Evolutionary conservation across 2,797 vertebrate genomes (phyloP), one percentile per base, ranked within the genome.

Genomic region (Fundulus diaphanus): DNA sequence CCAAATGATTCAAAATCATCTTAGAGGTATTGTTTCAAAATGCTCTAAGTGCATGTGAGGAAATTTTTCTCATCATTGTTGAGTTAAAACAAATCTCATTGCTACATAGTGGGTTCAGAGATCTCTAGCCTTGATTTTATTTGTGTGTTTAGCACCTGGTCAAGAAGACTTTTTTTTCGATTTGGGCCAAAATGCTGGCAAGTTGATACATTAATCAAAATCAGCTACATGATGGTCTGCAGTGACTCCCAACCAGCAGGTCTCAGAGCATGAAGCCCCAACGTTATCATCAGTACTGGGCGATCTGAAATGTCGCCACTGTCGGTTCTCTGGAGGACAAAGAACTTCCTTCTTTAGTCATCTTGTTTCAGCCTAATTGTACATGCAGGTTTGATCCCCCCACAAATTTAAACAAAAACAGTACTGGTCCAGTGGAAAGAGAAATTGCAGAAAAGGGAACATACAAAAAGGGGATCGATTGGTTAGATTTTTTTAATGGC

Each of bases 1-100:
- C 78, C 81, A 84, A 75, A 74, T 1, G 8, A 24, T 59, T 76
- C 35, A 54, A 31, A 52, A 63, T 83, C 33, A 0, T 71, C 82
- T 70, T 46, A 5, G 49, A 35, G 6, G 7, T 33, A 42, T 77
- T 27, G 12, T 73, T 44, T 68, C 13, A 18, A 13, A n/a, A 48
- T 48, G n/a, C 35, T 51, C 1, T 54, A 67, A 24, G 0, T 33
- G 7, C 1, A 20, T n/a, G 27, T 24, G 46, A 44, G 22, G n/a
- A 68, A 24, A 12, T 68, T 70, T 31, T 16, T 52, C 20, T 24
- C 22, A 24, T n/a, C 0, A 2, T 33, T 7, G 9, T 35, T 4
- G 20, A 24, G 22, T n/a, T 65, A 24, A 65, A 37, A 65, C 11
- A 40, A 65, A 65, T 40, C 22, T 20, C 61, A 2, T 24, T n/a